These are phyloP conservation scores for Anastrepha obliqua DNA, from an alignment of 1,140 invertebrate species.

Conservation along the genomic window DNA sequence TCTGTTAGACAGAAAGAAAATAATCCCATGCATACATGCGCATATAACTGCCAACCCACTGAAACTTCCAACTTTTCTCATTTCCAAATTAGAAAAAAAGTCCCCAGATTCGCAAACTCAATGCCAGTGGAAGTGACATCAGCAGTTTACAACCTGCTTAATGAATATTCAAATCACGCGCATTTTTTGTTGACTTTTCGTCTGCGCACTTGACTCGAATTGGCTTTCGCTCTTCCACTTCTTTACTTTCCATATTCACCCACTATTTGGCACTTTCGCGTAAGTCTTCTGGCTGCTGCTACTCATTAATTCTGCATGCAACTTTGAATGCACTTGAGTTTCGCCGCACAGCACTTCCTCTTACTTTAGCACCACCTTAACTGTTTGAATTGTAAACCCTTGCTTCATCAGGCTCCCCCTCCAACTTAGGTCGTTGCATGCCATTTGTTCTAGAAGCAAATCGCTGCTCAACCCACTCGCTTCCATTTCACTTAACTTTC, in stretches of 20 bases:
- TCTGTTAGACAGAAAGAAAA: too few species aligned
- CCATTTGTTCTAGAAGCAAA: background rate
- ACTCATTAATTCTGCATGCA: background rate
- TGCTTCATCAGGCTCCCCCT: background rate
- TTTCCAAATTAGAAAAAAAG: too few species aligned
- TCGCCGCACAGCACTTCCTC: background rate
- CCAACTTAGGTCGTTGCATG: background rate
- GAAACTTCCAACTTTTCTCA: too few species aligned
- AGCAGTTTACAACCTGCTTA: background rate
- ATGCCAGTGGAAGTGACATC: too few species aligned
- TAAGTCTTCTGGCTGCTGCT: background rate
- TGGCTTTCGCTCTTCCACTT: too few species aligned
- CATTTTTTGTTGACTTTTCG: background rate
- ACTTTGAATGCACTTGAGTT: background rate
- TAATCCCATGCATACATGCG: too few species aligned
- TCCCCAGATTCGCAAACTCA: too few species aligned
- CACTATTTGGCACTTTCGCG: background rate
- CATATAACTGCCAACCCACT: too few species aligned
- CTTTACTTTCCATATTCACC: too few species aligned
- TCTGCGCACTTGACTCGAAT: background rate
- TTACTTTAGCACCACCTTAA: background rate
- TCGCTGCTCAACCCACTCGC: conserved; percentile 12
- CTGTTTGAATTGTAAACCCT: background rate
- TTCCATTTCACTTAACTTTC: conserved; percentile 46
- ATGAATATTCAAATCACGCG: background rate